Evolutionary conservation across 2,113 vertebrate genomes (phyloP).

Genomic region (Chamaetylas fuelleborni): DNA sequence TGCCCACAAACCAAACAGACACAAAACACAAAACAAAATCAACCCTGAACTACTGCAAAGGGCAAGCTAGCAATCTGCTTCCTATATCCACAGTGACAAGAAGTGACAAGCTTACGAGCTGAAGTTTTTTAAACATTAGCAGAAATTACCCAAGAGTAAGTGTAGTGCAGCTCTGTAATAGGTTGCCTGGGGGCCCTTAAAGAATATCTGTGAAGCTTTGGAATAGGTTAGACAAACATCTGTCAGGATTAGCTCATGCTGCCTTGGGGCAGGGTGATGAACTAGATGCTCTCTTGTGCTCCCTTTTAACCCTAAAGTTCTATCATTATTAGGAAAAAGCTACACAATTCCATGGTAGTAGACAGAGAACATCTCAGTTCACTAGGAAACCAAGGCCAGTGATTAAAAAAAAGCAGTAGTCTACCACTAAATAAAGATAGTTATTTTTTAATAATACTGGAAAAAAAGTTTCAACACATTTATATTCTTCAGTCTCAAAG

Average conservation of each 20-base stretch:
- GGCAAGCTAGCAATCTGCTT: constrained; percentile 7
- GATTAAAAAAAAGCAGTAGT: background rate
- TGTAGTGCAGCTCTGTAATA: background rate
- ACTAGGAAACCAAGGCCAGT: background rate
- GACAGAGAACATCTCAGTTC: background rate
- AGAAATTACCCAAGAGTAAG: constrained; percentile 12
- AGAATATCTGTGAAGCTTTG: constrained; percentile 29
- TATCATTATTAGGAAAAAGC: background rate
- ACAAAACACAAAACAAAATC: background rate
- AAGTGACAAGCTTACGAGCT: background rate
- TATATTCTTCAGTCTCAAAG: background rate
- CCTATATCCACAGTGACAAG: background rate
- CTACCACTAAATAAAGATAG: background rate
- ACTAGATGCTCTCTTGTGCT: background rate
- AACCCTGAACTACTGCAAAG: background rate
- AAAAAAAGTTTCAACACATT: background rate
- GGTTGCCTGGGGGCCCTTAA: constrained; percentile 25
- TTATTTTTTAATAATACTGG: background rate
- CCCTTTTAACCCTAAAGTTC: constrained; percentile 27
- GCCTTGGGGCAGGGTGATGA: constrained; percentile 30
- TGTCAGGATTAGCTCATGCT: constrained; percentile 55
- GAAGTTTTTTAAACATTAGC: background rate
- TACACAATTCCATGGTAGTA: background rate
- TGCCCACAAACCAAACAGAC: background rate
- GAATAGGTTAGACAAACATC: constrained; percentile 51